These are phyloP conservation scores for Whitmania pigra DNA, from an alignment of 1,140 invertebrate genomes.

Conservation along the genomic window DNA sequence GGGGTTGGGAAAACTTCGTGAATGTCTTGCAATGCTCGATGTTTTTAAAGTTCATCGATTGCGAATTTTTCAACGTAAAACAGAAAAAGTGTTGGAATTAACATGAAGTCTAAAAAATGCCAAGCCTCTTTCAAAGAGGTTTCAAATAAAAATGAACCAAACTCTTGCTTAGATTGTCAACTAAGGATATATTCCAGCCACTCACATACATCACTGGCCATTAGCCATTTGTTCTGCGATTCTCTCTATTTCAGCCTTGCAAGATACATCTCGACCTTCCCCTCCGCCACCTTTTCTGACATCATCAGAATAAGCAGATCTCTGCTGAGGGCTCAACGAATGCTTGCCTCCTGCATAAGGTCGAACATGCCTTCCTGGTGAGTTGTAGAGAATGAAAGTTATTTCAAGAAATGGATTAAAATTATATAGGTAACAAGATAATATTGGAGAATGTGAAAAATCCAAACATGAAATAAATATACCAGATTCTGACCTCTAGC, in stretches of 20 bases:
- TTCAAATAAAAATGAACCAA: too few relatives aligned
- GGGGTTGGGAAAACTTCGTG: too few relatives aligned
- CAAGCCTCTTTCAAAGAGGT: too few relatives aligned
- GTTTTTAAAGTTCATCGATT: too few relatives aligned
- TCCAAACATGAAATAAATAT: not conserved
- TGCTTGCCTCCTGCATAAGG: not conserved
- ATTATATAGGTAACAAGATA: not conserved
- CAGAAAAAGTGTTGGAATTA: too few relatives aligned
- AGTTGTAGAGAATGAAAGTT: not conserved
- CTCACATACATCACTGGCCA: constrained; percentile 9
- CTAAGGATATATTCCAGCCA: not conserved
- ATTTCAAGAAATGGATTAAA: not conserved
- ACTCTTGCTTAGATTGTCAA: too few relatives aligned
- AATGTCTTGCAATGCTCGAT: too few relatives aligned
- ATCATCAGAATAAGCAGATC: not conserved
- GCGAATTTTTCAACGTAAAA: too few relatives aligned
- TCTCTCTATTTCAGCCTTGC: constrained; percentile 5
- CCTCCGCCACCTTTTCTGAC: not conserved
- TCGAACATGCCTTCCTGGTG: constrained; percentile 3
- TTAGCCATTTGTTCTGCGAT: constrained; percentile 9
- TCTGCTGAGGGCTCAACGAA: not conserved
- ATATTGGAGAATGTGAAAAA: not conserved
- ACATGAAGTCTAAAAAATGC: too few relatives aligned
- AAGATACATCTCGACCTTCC: constrained; percentile 1
- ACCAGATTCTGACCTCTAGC: not conserved